Evolutionary conservation across 2,888 invertebrate genomes (phyloP).

Genomic region (Neoitamus cyanurus): DNA sequence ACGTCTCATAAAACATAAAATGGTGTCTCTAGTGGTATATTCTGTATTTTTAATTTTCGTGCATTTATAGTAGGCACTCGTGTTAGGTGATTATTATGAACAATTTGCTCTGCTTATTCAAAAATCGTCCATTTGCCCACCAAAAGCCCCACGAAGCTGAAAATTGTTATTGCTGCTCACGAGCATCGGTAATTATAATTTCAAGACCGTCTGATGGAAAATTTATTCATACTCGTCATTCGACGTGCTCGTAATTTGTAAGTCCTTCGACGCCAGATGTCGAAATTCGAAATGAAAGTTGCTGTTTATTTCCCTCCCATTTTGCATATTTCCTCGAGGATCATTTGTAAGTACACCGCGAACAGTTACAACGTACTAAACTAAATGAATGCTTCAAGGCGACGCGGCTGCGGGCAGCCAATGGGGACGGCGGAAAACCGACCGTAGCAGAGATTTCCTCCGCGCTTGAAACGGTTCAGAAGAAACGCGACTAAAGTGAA

Average conservation of each 20-base stretch:
- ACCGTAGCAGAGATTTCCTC: conserved; percentile 35
- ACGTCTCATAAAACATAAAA: too few species aligned
- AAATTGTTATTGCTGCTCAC: background rate
- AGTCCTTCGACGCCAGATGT: background rate
- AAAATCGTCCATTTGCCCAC: background rate
- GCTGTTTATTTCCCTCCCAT: background rate
- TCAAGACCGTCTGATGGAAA: background rate
- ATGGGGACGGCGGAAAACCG: background rate
- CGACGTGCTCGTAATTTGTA: background rate
- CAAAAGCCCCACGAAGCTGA: background rate
- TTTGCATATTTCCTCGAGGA: background rate
- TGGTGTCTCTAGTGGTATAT: too few species aligned
- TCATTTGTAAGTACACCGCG: background rate
- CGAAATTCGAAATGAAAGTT: background rate
- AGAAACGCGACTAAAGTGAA: conserved; percentile 48
- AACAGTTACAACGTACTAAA: background rate
- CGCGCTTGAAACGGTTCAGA: conserved; percentile 43
- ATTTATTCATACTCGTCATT: background rate
- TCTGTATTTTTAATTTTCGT: too few species aligned
- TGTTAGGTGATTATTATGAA: too few species aligned
- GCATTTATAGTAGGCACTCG: too few species aligned
- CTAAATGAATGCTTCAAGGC: background rate
- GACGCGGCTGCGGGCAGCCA: background rate
- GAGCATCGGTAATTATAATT: background rate
- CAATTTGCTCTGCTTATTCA: too few species aligned